A percentile compares a stretch with the other conserved stretches of the same genome.
Evolutionary conservation across 2,797 vertebrate species (phyloP).

Genomic region (Octomys mimax): DNA sequence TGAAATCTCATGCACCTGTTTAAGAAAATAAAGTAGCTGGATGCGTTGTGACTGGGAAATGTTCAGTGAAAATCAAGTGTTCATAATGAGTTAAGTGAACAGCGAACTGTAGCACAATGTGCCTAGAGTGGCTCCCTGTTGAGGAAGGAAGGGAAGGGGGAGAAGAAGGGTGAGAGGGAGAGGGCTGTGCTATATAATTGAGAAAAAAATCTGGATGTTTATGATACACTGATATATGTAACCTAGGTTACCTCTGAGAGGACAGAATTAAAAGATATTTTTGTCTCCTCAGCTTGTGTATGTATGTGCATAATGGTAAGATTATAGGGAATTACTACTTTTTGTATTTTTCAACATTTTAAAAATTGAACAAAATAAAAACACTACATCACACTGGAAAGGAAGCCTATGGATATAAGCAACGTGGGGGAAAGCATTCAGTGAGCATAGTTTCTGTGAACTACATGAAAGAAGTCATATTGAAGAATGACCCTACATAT

Average conservation of each 20-base stretch:
- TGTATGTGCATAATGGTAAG: background rate
- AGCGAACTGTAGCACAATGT: background rate
- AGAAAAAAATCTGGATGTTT: background rate
- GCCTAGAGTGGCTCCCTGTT: background rate
- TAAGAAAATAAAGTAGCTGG: slow-evolving; percentile 53
- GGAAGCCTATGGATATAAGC: background rate
- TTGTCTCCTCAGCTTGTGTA: slow-evolving; percentile 51
- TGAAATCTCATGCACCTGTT: slow-evolving; percentile 15
- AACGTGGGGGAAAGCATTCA: background rate
- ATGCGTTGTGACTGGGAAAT: slow-evolving; percentile 19
- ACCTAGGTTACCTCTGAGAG: background rate
- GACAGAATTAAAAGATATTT: slow-evolving; percentile 30
- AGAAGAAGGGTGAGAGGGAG: background rate
- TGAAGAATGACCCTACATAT: background rate
- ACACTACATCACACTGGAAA: background rate
- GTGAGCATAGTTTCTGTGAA: background rate
- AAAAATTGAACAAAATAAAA: slow-evolving; percentile 28
- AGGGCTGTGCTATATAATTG: background rate
- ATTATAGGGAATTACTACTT: slow-evolving; percentile 5
- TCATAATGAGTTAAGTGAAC: background rate
- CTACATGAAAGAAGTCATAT: background rate
- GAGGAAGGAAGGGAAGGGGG: background rate
- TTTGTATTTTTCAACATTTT: slow-evolving; percentile 51
- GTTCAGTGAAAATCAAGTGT: background rate
- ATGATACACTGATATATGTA: slow-evolving; percentile 5